Percentiles rank a stretch among this genome's conserved stretches.
phyloP scores from a whole-genome alignment of 2,888 invertebrate species.

The Agrilus cyanescens region DNA sequence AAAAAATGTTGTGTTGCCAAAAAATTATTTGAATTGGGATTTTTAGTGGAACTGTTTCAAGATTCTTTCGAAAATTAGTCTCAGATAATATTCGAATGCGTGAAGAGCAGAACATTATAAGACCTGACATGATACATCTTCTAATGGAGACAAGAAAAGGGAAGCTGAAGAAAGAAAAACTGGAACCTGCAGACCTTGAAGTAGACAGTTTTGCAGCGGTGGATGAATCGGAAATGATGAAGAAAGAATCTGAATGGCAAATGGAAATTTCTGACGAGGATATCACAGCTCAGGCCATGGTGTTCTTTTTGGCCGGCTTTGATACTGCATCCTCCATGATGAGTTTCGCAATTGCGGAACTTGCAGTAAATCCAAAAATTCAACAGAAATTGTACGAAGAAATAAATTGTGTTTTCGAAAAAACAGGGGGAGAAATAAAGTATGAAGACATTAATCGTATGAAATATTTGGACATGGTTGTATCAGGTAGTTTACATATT shows the following conservation, averaged over 20 bases:
- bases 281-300: slow-evolving; percentile 4
- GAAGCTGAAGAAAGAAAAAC: neutral
- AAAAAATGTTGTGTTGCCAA: no score
- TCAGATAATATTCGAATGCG: slow-evolving; percentile 35
- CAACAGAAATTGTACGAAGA: slow-evolving; percentile 23
- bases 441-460: slow-evolving; percentile 2
- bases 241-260: neutral
- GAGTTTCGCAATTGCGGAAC: slow-evolving; percentile 27
- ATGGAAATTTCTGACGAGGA: slow-evolving; percentile 3
- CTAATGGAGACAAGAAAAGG: slow-evolving; percentile 37
- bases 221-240: no score
- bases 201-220: neutral
- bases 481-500: slow-evolving; percentile 3
- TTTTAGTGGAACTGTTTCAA: slow-evolving; percentile 11
- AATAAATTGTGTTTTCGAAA: neutral
- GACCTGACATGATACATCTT: slow-evolving; percentile 47
- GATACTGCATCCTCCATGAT: slow-evolving; percentile 27
- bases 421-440: neutral
- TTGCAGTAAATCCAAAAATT: slow-evolving; percentile 29
- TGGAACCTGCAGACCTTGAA: neutral
- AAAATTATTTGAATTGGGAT: no score
- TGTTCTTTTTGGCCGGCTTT: slow-evolving; percentile 6
- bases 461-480: slow-evolving; percentile 8
- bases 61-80: slow-evolving; percentile 21
- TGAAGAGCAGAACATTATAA: slow-evolving; percentile 35